phyloP scores from a whole-genome alignment of 2,113 vertebrate species.

The Colius striatus region DNA sequence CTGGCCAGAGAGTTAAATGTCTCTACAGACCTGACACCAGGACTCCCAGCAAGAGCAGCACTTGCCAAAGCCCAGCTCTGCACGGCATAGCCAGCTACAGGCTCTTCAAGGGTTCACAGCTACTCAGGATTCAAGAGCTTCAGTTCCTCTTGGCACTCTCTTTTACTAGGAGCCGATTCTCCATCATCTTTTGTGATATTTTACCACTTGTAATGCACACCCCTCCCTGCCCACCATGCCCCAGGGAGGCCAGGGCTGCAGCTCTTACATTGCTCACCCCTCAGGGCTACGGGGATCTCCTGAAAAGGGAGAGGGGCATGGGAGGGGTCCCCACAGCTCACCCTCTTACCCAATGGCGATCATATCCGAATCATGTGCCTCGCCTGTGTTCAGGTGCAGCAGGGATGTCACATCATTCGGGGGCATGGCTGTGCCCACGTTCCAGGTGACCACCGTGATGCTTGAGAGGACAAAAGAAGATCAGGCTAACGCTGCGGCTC shows the following conservation, averaged over 20 bases:
- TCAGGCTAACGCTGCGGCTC: background rate
- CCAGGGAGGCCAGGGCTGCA: background rate
- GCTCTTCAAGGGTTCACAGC: background rate
- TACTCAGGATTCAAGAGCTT: background rate
- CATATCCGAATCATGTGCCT: conserved; percentile 87
- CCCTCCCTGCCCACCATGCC: background rate
- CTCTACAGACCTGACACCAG: background rate
- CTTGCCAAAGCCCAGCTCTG: rapidly evolving
- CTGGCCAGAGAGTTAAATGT: background rate
- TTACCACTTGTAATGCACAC: rapidly evolving
- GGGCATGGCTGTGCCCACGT: conserved; percentile 92
- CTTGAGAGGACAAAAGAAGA: conserved; percentile 72
- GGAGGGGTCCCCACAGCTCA: background rate
- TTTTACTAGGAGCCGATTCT: background rate
- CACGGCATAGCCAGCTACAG: background rate
- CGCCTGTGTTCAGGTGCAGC: conserved; percentile 87
- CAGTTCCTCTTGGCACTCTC: background rate
- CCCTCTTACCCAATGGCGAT: conserved; percentile 93
- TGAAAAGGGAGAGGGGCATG: background rate
- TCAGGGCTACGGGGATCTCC: background rate
- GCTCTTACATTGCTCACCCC: background rate
- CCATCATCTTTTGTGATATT: background rate
- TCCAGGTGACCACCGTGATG: conserved; percentile 96
- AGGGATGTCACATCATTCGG: conserved; percentile 91
- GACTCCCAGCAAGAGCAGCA: background rate